phyloP scores from a whole-genome alignment of 1,140 invertebrate genomes.

The Drosophila watanabei region DNA sequence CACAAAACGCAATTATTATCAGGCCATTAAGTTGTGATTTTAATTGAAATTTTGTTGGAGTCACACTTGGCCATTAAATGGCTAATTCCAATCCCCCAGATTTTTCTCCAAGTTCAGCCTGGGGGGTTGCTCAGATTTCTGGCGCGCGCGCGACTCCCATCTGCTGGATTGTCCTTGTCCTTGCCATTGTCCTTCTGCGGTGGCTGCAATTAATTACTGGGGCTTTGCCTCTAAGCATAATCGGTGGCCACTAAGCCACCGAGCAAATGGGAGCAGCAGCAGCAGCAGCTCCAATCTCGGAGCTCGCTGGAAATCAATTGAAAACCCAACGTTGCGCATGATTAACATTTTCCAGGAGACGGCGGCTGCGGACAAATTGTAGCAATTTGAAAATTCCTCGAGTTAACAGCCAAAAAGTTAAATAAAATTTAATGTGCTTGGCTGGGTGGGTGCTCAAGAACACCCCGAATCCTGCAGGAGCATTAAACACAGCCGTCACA shows the following conservation, averaged over 20 bases:
- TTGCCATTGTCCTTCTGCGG: slow-evolving; percentile 29
- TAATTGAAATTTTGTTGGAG: neutral
- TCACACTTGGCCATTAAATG: slow-evolving; percentile 6
- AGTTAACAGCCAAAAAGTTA: slow-evolving; percentile 72
- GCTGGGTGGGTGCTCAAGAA: slow-evolving; percentile 52
- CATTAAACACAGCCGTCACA: slow-evolving; percentile 47
- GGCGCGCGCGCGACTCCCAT: slow-evolving; percentile 33
- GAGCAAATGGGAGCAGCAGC: slow-evolving; percentile 37
- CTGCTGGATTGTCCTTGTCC: slow-evolving; percentile 11
- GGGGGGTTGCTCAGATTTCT: slow-evolving; percentile 3
- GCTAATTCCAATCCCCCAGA: slow-evolving; percentile 6
- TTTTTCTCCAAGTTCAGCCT: slow-evolving; percentile 7
- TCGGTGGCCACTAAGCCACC: slow-evolving; percentile 55
- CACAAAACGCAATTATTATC: neutral
- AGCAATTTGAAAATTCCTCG: slow-evolving; percentile 78
- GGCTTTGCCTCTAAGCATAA: slow-evolving; percentile 63
- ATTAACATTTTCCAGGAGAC: slow-evolving; percentile 56
- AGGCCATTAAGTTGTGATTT: slow-evolving; percentile 9
- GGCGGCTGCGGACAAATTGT: slow-evolving; percentile 63
- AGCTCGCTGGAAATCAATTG: slow-evolving; percentile 67
- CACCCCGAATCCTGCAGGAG: slow-evolving; percentile 42
- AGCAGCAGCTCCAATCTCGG: neutral
- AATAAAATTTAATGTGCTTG: slow-evolving; percentile 78
- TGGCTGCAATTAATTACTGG: slow-evolving; percentile 72
- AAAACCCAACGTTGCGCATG: slow-evolving; percentile 74